Evolutionary conservation across 1,140 invertebrate species (phyloP).

Genomic region (Lerema accius): DNA sequence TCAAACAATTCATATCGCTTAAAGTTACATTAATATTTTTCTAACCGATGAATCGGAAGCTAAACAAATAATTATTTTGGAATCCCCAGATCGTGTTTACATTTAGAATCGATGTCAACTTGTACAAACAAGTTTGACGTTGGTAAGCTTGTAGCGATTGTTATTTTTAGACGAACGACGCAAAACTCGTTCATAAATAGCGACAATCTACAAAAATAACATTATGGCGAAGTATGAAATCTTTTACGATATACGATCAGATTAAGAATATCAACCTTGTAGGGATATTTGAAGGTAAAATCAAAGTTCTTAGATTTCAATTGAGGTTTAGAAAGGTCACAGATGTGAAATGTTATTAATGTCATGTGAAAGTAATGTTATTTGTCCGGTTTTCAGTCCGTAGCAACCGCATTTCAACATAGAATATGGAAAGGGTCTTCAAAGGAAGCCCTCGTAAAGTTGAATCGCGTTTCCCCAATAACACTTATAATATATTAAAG

Average conservation of each 20-base stretch:
- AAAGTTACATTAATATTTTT: too few species aligned
- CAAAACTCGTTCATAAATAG: slow-evolving; percentile 4
- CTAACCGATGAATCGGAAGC: too few species aligned
- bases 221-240: neutral
- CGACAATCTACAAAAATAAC: slow-evolving; percentile 7
- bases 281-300: too few species aligned
- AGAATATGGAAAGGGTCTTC: slow-evolving; percentile 40
- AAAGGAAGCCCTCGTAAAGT: slow-evolving; percentile 54
- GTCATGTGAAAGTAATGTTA: slow-evolving; percentile 30
- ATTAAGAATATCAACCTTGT: too few species aligned
- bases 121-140: slow-evolving; percentile 4
- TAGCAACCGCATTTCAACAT: slow-evolving; percentile 37
- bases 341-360: too few species aligned
- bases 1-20: too few species aligned
- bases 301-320: too few species aligned
- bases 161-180: neutral
- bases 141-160: neutral
- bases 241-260: neutral
- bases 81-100: neutral
- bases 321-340: slow-evolving; percentile 29
- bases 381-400: slow-evolving; percentile 33
- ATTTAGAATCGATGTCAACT: slow-evolving; percentile 16
- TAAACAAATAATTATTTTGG: too few species aligned
- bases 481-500: too few species aligned
- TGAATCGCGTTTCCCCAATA: too few species aligned